Evolutionary conservation across 2,888 invertebrate genomes (phyloP), one percentile per base, ranked within the genome.

Genomic region (Dicycla oo): DNA sequence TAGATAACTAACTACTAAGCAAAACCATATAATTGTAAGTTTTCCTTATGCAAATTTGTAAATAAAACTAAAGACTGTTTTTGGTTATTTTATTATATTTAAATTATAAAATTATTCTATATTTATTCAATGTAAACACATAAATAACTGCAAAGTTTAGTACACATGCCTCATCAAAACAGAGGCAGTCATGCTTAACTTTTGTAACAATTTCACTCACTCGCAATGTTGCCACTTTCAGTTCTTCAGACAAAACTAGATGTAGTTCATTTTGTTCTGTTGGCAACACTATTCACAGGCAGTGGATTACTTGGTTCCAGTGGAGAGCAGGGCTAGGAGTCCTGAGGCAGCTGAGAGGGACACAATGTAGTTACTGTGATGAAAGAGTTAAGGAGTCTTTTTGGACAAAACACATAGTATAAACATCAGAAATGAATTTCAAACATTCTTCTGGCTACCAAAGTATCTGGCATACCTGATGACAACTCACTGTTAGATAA

Each of bases 251-350:
- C 72, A 78, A 80, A 67, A 81, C 26, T 60, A 47, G 81, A 66
- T 82, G 81, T 80, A 72, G 76, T 77, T 65, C 20, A 69, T 67
- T 53, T 73, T 73, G 56, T 69, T 75, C 51, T 73, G 60, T 80
- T 83, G 87, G 87, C 85, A 87, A 86, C 82, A 78, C 75, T 69
- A 80, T 73, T 81, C 80, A 86, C 80, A 75, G 74, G 62, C 67
- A 66, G 63, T 71, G 80, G 75, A 89, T 97, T 96, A 97, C 93
- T 98, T 97, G 83, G 97, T 97, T 91, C 98, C 98, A 66, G 99
- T 99, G n/a, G 99, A 99, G 87, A 99, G 97, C 71, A 99, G 97
- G 57, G 99, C 99, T 86, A 99, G 96, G 23, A 99, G 96, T 80
- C 99, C 99, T 75, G 99, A 98, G 20, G 99, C 98, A 63, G 97